Conservation (phyloP, 2,888 invertebrate species). For the Lepidochitona cinerea region DNA sequence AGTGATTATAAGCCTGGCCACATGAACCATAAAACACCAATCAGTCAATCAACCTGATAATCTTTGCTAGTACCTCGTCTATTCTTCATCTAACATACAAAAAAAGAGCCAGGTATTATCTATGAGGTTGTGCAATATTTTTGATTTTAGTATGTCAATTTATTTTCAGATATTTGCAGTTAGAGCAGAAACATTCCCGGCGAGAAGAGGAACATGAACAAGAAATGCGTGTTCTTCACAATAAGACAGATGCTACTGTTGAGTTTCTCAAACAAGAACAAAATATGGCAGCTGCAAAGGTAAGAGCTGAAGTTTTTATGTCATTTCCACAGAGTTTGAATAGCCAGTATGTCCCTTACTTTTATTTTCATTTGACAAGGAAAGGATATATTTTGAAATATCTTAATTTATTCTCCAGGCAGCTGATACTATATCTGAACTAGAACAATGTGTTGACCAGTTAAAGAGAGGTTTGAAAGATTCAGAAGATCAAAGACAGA, state of each 20-base stretch:
- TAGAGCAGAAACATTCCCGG: conserved; percentile 57
- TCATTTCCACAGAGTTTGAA: not conserved
- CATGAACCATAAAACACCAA: no score
- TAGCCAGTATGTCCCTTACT: not conserved
- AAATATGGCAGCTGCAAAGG: conserved; percentile 59
- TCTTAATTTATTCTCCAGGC: conserved; percentile 43
- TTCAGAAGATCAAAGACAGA: conserved; percentile 58
- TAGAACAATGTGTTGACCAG: conserved; percentile 59
- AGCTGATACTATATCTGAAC: conserved; percentile 59
- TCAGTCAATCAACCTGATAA: no score
- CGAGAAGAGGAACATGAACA: conserved; percentile 53
- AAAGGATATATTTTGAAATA: not conserved
- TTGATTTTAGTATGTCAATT: not conserved
- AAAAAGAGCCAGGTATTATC: no score
- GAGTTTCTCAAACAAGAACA: conserved; percentile 66
- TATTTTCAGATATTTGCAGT: conserved; percentile 41
- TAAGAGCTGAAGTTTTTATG: conserved; percentile 20
- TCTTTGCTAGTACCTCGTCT: no score
- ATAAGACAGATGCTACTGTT: conserved; percentile 64
- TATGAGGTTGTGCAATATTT: no score
- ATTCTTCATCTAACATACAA: no score
- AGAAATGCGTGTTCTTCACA: conserved; percentile 53
- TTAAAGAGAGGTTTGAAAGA: conserved; percentile 61
- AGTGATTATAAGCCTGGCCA: no score
- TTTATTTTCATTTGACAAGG: not conserved